Evolutionary conservation across 1,140 invertebrate species (phyloP).

Genomic region (Micrasema minimum): DNA sequence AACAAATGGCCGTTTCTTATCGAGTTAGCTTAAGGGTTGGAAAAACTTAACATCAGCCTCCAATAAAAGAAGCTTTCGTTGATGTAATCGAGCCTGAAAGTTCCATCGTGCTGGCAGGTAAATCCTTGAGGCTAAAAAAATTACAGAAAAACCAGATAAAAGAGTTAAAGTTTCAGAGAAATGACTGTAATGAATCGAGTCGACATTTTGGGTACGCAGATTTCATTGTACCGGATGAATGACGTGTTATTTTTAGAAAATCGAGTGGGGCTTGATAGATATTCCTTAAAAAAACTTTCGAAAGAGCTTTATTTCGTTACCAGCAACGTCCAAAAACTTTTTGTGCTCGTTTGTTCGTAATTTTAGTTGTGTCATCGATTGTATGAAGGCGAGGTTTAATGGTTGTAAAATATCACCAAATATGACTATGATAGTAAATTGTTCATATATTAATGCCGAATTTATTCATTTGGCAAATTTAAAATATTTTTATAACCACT

Average conservation of each 20-base stretch:
- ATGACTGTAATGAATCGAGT: slow-evolving; percentile 25
- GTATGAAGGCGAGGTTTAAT: too few species aligned
- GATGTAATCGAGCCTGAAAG: slow-evolving; percentile 29
- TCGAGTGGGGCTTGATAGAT: background rate
- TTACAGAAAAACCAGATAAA: slow-evolving; percentile 19
- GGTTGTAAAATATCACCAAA: too few species aligned
- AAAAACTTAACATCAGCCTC: slow-evolving; percentile 30
- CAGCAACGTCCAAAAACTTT: too few species aligned
- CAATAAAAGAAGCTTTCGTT: slow-evolving; percentile 24
- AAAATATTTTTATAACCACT: too few species aligned
- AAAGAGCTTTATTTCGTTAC: too few species aligned
- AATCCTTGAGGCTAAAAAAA: slow-evolving; percentile 19
- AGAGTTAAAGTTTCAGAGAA: slow-evolving; percentile 12
- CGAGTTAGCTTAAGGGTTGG: slow-evolving; percentile 5
- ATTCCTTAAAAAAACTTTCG: too few species aligned
- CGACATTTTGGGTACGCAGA: slow-evolving; percentile 2
- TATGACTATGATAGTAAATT: too few species aligned
- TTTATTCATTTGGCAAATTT: too few species aligned
- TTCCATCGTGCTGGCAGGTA: slow-evolving; percentile 21
- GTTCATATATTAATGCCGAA: too few species aligned
- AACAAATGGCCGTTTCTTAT: slow-evolving; percentile 34
- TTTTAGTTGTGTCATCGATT: too few species aligned
- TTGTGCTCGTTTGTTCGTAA: too few species aligned
- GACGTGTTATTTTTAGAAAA: slow-evolving; percentile 7
- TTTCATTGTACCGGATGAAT: slow-evolving; percentile 15